Base-by-base conservation (phyloP, 2,113 vertebrate genomes). In the Petroica traversi region DNA sequence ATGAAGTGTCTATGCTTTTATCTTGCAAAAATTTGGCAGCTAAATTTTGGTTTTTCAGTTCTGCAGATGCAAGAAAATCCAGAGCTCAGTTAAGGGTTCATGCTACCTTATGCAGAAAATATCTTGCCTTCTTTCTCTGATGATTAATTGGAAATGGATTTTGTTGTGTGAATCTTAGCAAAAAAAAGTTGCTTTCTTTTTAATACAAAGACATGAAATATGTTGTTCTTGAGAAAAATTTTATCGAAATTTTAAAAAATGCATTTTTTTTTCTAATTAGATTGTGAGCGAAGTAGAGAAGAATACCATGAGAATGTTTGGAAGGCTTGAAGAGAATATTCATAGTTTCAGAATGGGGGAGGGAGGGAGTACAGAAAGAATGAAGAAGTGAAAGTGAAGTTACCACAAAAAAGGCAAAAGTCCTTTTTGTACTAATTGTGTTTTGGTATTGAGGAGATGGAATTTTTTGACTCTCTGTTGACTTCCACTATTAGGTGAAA, bases 401-500 rank as follows among this genome's bases (percentile, higher is more conserved):
- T 97, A 94, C 97, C 97, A 97, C 92, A 88, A 74, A 96, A 97
- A 97, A 93, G 96, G 95, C 96, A 89, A 45, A 96, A 96, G 95
- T 97, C 97, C 91, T 96, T 97, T 97, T 96, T 94, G 97, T 96
- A 96, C 98, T 99, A 98, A 98, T 99, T 99, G 98, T 97, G 97
- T 98, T 98, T 98, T 41, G 38, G 97, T 96, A 97, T 93, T 97
- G 97, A 98, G 98, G 98, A 99, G 98, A 99, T 99, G 98, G 98
- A 98, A 98, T 99, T 99, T 98, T 98, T 98, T 98, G 98, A 98
- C 98, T 98, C 98, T 98, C 97, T 98, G 98, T 98, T 98, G 98
- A 98, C 98, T 99, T 99, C 98, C 98, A 98, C 98, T 98, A 98
- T 99, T 98, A 99, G 97, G 98, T 97, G 98, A 98, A 98, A 98